phyloP scores from a whole-genome alignment of 2,888 invertebrate species.

The Dolichopus griseipennis region DNA sequence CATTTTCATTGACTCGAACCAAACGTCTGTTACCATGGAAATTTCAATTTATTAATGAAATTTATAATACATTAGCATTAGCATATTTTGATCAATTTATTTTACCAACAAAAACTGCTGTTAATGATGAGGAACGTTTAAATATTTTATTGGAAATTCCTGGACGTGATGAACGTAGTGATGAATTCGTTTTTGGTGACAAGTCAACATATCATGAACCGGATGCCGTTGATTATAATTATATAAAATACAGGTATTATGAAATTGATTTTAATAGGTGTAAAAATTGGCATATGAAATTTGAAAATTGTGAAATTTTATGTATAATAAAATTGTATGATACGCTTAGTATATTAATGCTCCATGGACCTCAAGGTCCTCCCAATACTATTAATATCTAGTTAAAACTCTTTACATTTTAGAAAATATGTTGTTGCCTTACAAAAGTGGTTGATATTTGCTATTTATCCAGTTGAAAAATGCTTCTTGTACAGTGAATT shows the following conservation, averaged over 20 bases:
- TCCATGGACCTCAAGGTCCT: too few relatives aligned
- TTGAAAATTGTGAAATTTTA: too few relatives aligned
- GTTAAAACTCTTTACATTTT: too few relatives aligned
- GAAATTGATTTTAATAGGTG: neutral
- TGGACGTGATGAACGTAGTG: slow-evolving; percentile 7
- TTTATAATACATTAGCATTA: slow-evolving; percentile 36
- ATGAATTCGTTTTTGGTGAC: slow-evolving; percentile 33
- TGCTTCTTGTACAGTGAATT: too few relatives aligned
- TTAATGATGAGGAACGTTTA: slow-evolving; percentile 20
- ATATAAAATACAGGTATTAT: slow-evolving; percentile 30
- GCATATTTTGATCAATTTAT: slow-evolving; percentile 34
- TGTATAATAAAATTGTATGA: too few relatives aligned
- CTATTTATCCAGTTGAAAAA: too few relatives aligned
- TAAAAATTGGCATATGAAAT: too few relatives aligned
- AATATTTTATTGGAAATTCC: slow-evolving; percentile 25
- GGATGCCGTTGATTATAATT: slow-evolving; percentile 26
- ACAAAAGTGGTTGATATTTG: too few relatives aligned
- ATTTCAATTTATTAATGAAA: slow-evolving; percentile 39
- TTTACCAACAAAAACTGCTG: slow-evolving; percentile 4
- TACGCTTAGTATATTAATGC: too few relatives aligned
- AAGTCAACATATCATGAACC: slow-evolving; percentile 28
- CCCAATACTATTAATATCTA: too few relatives aligned
- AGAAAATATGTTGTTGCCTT: too few relatives aligned
- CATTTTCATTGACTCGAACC: slow-evolving; percentile 21
- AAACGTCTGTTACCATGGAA: slow-evolving; percentile 39